Evolutionary conservation across 2,113 vertebrate species (phyloP), one percentile per base, ranked within the genome.

Genomic region (Panurus biarmicus): DNA sequence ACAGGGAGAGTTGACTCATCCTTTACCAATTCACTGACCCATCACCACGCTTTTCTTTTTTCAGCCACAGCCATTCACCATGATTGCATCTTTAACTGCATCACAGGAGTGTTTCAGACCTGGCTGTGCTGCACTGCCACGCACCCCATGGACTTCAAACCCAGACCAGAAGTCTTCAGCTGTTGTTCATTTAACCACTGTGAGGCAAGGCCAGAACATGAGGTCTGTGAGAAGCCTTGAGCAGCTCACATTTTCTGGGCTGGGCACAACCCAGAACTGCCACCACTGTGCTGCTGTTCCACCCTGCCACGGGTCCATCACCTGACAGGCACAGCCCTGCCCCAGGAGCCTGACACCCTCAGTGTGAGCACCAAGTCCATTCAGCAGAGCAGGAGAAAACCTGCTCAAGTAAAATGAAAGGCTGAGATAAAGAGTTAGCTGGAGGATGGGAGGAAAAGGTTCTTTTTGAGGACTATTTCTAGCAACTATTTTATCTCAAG

Each of bases 151-250:
- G 26, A 12, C 74, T 45, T 51, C 62, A 45, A 38, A 36, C 53
- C 23, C 51, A n/a, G 28, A 36, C 7, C 17, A 28, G 57, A 29
- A 61, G 4, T n/a, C 8, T 33, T 62, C 62, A 58, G 50, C 56
- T 70, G 35, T 25, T 64, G 65, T 6, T 56, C 33, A 17, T 1
- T 12, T 29, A 56, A 77, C 23, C 70, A 47, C 29, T 5, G 14
- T 0, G 6, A 24, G 17, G 2, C 2, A 11, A 42, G 26, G 33
- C 11, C 64, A 74, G 45, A n/a, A 26, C 35, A 7, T 0, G 3
- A 64, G 18, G 3, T 22, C 33, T 31, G 4, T 14, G 26, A 58
- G 60, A 62, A 54, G 40, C 54, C 45, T 5, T 0, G 7, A 75
- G 42, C 42, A 77, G 33, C 50, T 82, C 23, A 7, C 0, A 2